phyloP scores from a whole-genome alignment of 1,140 invertebrate genomes.

The Zaprionus vittiger region DNA sequence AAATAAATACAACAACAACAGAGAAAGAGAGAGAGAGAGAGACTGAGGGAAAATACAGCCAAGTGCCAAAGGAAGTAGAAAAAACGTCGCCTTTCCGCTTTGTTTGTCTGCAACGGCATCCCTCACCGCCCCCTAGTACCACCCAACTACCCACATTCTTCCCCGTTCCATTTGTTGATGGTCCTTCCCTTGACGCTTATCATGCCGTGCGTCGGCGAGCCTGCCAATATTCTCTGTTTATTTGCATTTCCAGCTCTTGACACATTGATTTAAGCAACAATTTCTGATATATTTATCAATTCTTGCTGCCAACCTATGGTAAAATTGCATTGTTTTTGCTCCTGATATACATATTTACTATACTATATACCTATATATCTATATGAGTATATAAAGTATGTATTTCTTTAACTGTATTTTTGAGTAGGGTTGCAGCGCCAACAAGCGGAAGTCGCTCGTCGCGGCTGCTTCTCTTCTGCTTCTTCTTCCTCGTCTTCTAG shows the following conservation, averaged over 20 bases:
- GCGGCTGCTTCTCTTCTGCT: constrained; percentile 31
- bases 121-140: background rate
- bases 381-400: background rate
- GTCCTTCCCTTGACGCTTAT: constrained; percentile 47
- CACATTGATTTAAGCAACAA: constrained; percentile 75
- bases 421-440: constrained; percentile 29
- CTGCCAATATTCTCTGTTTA: constrained; percentile 77
- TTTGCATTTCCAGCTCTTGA: constrained; percentile 52
- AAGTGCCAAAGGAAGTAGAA: constrained; percentile 63
- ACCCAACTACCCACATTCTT: constrained; percentile 12
- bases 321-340: constrained; percentile 60
- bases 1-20: constrained; percentile 5
- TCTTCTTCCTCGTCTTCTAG: constrained; percentile 16
- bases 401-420: constrained; percentile 19
- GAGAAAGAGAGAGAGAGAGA: background rate
- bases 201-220: constrained; percentile 45
- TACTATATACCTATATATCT: background rate
- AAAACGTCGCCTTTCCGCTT: constrained; percentile 69
- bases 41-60: constrained; percentile 27
- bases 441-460: constrained; percentile 60
- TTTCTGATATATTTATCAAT: constrained; percentile 77
- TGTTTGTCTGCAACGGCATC: constrained; percentile 38
- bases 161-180: background rate
- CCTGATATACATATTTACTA: background rate
- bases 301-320: constrained; percentile 53